Percentiles rank a stretch among this genome's conserved stretches.
Conservation (phyloP, 2,113 vertebrate species). For the Oncorhynchus masou region DNA sequence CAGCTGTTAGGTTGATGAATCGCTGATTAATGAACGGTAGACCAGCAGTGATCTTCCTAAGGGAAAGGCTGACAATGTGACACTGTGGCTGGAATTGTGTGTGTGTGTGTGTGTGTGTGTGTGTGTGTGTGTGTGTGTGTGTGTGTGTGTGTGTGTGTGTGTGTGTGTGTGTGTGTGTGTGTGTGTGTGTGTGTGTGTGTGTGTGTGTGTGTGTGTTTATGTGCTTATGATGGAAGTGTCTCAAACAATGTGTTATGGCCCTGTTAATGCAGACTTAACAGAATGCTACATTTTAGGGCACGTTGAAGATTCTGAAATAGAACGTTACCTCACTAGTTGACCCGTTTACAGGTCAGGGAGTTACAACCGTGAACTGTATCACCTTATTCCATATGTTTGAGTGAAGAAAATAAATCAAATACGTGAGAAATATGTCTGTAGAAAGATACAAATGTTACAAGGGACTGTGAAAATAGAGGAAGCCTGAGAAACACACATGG, state of each 20-base stretch:
- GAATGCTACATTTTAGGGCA: constrained; percentile 9
- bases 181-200: background rate
- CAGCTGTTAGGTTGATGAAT: no score
- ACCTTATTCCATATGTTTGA: constrained; percentile 26
- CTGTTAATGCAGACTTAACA: no score
- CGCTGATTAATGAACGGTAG: no score
- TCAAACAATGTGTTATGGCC: no score
- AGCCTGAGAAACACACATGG: constrained; percentile 53
- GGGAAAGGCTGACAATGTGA: no score
- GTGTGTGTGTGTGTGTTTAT: background rate
- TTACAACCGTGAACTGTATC: constrained; percentile 52
- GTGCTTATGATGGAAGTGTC: background rate
- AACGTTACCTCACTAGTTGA: background rate
- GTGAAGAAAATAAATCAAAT: constrained; percentile 42
- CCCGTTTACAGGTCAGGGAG: no score
- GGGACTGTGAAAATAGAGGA: constrained; percentile 40
- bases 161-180: background rate
- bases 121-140: background rate
- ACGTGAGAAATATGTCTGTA: constrained; percentile 40
- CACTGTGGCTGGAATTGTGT: no score
- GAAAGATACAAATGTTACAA: constrained; percentile 43
- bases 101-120: background rate
- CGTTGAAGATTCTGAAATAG: constrained; percentile 32
- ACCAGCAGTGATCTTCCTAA: no score
- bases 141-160: background rate